Percentiles rank a stretch among this genome's conserved stretches.
Evolutionary conservation across 2,888 invertebrate species (phyloP).

Genomic region (Pheosia gnoma): DNA sequence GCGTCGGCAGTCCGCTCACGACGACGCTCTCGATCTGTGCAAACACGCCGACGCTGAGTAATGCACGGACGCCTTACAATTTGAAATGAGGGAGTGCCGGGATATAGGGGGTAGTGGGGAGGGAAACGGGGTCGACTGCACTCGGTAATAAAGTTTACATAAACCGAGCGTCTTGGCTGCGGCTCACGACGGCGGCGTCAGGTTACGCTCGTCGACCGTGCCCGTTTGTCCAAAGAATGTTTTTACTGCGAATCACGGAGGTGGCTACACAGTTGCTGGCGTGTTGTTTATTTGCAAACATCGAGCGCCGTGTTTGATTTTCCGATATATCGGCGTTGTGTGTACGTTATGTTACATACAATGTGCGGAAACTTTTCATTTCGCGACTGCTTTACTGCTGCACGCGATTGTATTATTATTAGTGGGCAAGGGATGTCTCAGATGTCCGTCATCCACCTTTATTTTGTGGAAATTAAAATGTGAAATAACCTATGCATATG

Average conservation of each 20-base stretch:
- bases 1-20: conserved; percentile 69
- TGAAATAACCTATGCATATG: too few relatives aligned
- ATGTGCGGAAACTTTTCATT: conserved; percentile 51
- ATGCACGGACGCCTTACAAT: conserved; percentile 76
- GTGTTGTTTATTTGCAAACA: conserved; percentile 72
- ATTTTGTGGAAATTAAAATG: too few relatives aligned
- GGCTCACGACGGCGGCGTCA: conserved; percentile 56
- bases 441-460: neutral
- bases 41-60: conserved; percentile 76
- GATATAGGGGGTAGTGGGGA: conserved; percentile 22
- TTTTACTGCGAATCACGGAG: conserved; percentile 77
- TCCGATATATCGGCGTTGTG: conserved; percentile 64
- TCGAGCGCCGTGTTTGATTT: conserved; percentile 63
- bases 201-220: conserved; percentile 62
- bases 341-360: conserved; percentile 54
- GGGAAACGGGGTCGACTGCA: conserved; percentile 56
- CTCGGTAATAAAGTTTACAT: conserved; percentile 81
- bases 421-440: conserved; percentile 7
- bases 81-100: conserved; percentile 51
- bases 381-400: conserved; percentile 19
- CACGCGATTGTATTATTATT: conserved; percentile 23
- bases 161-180: conserved; percentile 72
- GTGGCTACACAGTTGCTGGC: conserved; percentile 70
- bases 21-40: conserved; percentile 76
- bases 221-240: conserved; percentile 68